Evolutionary conservation across 2,113 vertebrate genomes (phyloP).

Genomic region (Atrichornis clamosus): DNA sequence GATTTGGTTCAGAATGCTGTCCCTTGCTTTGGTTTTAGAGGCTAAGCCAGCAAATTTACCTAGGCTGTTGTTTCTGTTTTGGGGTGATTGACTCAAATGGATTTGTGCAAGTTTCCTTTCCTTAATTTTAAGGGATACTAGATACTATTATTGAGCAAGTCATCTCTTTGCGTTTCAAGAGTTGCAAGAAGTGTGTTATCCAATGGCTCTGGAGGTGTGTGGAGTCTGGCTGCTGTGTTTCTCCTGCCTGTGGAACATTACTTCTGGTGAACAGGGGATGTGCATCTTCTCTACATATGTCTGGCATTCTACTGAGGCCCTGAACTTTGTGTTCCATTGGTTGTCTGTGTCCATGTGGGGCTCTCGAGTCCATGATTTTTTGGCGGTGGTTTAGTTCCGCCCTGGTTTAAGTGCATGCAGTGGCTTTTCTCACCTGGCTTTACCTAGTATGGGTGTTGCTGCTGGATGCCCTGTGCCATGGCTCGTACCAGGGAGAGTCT

Average conservation of each 20-base stretch:
- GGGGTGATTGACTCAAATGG: neutral
- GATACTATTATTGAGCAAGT: neutral
- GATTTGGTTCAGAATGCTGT: neutral
- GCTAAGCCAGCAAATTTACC: neutral
- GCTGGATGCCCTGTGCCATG: neutral
- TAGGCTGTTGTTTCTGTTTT: neutral
- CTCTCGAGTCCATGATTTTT: accelerated
- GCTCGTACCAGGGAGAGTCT: accelerated
- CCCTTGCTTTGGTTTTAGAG: neutral
- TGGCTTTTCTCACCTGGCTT: neutral
- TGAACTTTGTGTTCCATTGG: neutral
- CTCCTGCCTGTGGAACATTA: neutral
- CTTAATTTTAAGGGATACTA: neutral
- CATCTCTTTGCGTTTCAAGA: neutral
- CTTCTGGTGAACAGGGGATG: too few relatives aligned
- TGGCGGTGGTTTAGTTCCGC: neutral
- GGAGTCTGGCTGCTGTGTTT: neutral
- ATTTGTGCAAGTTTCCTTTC: neutral
- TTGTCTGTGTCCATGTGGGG: neutral
- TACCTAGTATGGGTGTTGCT: accelerated
- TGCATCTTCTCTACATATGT: accelerated
- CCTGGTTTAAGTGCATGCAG: neutral
- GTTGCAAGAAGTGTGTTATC: neutral
- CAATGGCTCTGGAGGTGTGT: accelerated
- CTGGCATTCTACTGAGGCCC: neutral